These are phyloP conservation scores for Polylopha cassiicola DNA, from an alignment of 2,888 invertebrate species.

Conservation along the genomic window DNA sequence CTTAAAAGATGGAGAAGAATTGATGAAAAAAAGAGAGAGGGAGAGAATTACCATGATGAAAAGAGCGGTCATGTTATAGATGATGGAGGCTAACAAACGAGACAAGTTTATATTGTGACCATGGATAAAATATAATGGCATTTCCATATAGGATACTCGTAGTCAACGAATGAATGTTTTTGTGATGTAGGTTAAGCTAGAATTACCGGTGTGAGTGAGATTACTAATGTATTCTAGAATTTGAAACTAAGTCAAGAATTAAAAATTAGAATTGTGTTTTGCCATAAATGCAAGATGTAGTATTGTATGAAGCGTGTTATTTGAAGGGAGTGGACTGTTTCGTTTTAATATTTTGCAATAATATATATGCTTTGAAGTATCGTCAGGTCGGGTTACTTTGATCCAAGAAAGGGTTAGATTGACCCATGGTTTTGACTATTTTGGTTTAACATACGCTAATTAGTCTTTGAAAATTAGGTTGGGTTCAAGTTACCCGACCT, in stretches of 20 bases:
- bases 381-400: too few relatives aligned
- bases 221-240: conserved; percentile 10
- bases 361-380: too few relatives aligned
- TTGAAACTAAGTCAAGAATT: conserved; percentile 24
- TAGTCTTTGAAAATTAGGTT: too few relatives aligned
- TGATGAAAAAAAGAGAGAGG: too few relatives aligned
- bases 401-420: too few relatives aligned
- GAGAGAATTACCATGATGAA: conserved; percentile 21
- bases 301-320: background rate
- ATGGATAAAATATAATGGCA: conserved; percentile 35
- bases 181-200: conserved; percentile 56
- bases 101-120: conserved; percentile 25
- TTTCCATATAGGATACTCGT: conserved; percentile 47
- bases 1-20: too few relatives aligned
- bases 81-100: conserved; percentile 26
- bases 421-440: too few relatives aligned
- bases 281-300: conserved; percentile 18
- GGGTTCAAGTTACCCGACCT: too few relatives aligned
- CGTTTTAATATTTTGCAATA: too few relatives aligned
- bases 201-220: conserved; percentile 13
- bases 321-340: background rate
- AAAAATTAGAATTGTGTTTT: conserved; percentile 13
- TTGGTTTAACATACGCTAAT: too few relatives aligned
- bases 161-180: conserved; percentile 48
- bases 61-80: conserved; percentile 4